Evolutionary conservation across 2,888 invertebrate genomes (phyloP), one percentile per base, ranked within the genome.

Genomic region (Cacoxenus indagator): DNA sequence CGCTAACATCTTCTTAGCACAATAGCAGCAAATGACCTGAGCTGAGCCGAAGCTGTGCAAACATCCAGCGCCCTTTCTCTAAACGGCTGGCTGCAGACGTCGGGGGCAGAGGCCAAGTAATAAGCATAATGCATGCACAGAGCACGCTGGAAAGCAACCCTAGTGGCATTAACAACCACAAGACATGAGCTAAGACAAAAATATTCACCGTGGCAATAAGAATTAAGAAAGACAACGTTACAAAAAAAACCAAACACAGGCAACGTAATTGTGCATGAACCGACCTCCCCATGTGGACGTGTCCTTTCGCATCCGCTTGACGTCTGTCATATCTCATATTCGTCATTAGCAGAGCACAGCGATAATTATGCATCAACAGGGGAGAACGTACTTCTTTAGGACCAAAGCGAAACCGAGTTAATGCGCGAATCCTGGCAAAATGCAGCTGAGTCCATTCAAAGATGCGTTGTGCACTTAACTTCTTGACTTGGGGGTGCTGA

Each of bases 41-140:
- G 79, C 79, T 81, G 77, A 62, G 79, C 73, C 76, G 71, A 82
- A 78, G 82, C 82, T 80, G 83, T 81, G 80, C 80, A 81, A 82
- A 78, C 77, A 82, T 82, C 78, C 74, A 74, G 74, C 26, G 76
- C 65, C 64, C 55, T 43, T 26, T 70, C 45, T 64, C 46, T 19
- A 14, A 26, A 29, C 24, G 67, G 57, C 65, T 51, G 65, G 65
- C 48, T 66, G 26, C 26, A 22, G 48, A 37, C 48, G 17, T 0
- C 48, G 68, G 27, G 11, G 54, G 67, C 68, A 62, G 68, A 67
- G 73, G 75, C 70, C 69, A 69, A 74, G 72, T 70, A 82, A 82
- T 81, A 82, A 77, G 77, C 73, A 79, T 79, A 82, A 81, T 82
- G 83, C 78, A 76, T 66, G 68, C 54, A 67, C 59, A 45, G 54